phyloP scores from a whole-genome alignment of 2,113 vertebrate genomes.

The Macaca fascicularis region T2T-MFA8v1.1 NC_088375.1:22145501-22146000 shows the following conservation, averaged over 20 bases:
- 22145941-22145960: too few relatives aligned
- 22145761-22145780: too few relatives aligned
- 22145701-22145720: too few relatives aligned
- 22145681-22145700: too few relatives aligned
- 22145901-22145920: too few relatives aligned
- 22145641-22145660: neutral
- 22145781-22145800: fast-evolving
- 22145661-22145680: fast-evolving
- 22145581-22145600: neutral
- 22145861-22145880: too few relatives aligned
- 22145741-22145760: too few relatives aligned
- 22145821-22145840: too few relatives aligned
- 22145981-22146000: neutral
- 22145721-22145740: too few relatives aligned
- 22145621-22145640: neutral
- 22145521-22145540: neutral
- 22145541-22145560: neutral
- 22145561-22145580: neutral
- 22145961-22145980: neutral
- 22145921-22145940: too few relatives aligned
- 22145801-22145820: too few relatives aligned
- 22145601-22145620: neutral
- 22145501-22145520: neutral
- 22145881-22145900: fast-evolving
- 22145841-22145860: too few relatives aligned